Base-by-base conservation (phyloP, 2,113 vertebrate genomes). In the Pica pica region DNA sequence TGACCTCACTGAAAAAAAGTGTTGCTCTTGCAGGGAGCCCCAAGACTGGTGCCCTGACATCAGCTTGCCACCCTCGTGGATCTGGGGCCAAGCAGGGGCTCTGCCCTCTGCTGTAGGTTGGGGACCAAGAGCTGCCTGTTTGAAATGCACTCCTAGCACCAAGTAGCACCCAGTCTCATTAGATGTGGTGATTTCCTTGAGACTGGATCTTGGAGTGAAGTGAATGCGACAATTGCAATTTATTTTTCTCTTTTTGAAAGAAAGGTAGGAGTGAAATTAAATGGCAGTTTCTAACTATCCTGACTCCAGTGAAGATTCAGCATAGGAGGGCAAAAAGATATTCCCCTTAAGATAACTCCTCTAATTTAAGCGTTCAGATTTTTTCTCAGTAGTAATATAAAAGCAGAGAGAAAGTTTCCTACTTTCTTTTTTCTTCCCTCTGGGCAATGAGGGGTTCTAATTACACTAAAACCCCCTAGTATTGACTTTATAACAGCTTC, bases 401-500 rank as follows among this genome's bases (percentile, higher is more conserved):
- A 89, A 35, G 41, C 64, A 71, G 82, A 91, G n/a, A 91, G 61
- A 84, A 94, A 74, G 63, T 93, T 89, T 76, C 17, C 67, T 71
- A 56, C 24, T 6, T 46, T 75, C 42, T 73, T 73, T 50, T 87
- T 42, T 2, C 35, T 65, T 63, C 55, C 64, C 67, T 65, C 42
- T 90, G 64, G 85, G 79, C 82, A 60, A 37, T 56, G 67, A 91
- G 37, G 64, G 47, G 67, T 86, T 95, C 79, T 94, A 86, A 92
- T 96, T 96, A 86, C 79, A 77, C 49, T 86, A 86, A 93, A 77
- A 23, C 47, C 20, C 78, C 17, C 44, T 74, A 80, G 71, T 74
- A 91, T 50, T 95, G 81, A 95, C 81, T 90, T 84, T 55, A 69
- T 76, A 90, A 85, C 80, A 94, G 35, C 55, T 92, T 93, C 44